Evolutionary conservation across 2,888 invertebrate species (phyloP).

Genomic region (Proisotoma minuta): DNA sequence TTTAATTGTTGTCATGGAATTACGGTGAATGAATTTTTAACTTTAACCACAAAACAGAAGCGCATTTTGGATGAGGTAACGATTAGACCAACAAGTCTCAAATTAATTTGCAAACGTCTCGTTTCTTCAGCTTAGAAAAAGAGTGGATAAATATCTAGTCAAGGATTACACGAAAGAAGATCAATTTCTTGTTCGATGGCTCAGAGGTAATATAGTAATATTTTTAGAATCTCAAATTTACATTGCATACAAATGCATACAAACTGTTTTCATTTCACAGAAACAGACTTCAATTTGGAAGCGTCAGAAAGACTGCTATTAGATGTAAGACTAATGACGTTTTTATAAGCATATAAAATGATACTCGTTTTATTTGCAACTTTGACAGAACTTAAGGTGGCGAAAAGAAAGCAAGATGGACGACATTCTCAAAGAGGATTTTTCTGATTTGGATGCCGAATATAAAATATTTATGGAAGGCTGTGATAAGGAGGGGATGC

Average conservation of each 20-base stretch:
- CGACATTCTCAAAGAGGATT: neutral
- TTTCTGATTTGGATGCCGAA: neutral
- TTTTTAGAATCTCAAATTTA: neutral
- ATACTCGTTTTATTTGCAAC: too few relatives aligned
- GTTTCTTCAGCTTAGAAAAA: neutral
- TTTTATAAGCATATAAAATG: neutral
- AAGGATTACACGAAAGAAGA: neutral
- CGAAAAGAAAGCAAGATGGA: neutral
- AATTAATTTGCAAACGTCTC: too few relatives aligned
- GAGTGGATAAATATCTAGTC: neutral
- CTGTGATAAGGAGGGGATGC: neutral
- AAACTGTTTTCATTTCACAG: neutral
- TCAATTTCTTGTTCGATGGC: neutral
- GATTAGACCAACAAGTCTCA: neutral
- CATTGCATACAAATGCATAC: neutral
- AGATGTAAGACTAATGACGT: neutral
- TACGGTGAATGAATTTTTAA: neutral
- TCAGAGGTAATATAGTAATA: too few relatives aligned
- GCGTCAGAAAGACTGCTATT: neutral
- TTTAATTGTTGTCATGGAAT: too few relatives aligned
- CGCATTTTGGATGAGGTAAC: neutral
- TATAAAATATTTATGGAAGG: neutral
- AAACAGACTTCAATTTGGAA: neutral
- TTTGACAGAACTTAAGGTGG: neutral
- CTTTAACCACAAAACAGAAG: neutral